Base-by-base conservation (phyloP, 2,888 invertebrate genomes). In the Chloroclystis v-ata region DNA sequence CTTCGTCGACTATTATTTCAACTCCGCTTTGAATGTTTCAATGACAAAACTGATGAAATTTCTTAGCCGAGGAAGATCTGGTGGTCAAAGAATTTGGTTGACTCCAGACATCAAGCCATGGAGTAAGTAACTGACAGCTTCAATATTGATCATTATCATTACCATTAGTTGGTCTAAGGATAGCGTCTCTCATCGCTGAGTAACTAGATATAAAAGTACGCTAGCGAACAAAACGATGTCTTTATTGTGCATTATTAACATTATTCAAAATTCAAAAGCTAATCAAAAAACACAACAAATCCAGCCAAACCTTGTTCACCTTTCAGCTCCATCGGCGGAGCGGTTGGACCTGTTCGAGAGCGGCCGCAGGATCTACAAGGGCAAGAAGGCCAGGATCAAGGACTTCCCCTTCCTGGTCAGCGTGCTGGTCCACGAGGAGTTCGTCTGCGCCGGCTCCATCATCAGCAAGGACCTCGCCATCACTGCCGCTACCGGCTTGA, bases 401-500 rank as follows among this genome's bases (percentile, higher is more conserved):
- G 49, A 35, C 3, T 73, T 59, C 26, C 69, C 75, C 0, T 76
- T 74, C 42, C 10, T 74, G 2, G 75, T 43, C 4, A 71, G 69
- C 49, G 14, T 76, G 7, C 68, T 70, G 37, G 24, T 68, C 0
- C 41, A 54, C 35, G 56, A 50, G 0, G 33, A 56, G 12, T 75
- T 71, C 37, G 30, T 49, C 1, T 73, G 75, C 30, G 62, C 63
- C 1, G 75, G 74, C 4, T 65, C 72, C 33, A 62, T 75, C 38
- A 55, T 76, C 30, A 62, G 59, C 28, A 56, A 52, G 7, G 57
- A 69, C 5, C 41, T 75, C 37, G 52, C 77, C 20, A 57, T 78
- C 44, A 70, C 72, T 1, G 67, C 75, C 1, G 75, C 72, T 1
- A 71, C 75, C 0, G 77, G 76, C 37, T 52, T 78, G 9, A 64